These are phyloP conservation scores for Bombus impatiens DNA, from an alignment of 1,140 invertebrate species.

Conservation along the genomic window DNA sequence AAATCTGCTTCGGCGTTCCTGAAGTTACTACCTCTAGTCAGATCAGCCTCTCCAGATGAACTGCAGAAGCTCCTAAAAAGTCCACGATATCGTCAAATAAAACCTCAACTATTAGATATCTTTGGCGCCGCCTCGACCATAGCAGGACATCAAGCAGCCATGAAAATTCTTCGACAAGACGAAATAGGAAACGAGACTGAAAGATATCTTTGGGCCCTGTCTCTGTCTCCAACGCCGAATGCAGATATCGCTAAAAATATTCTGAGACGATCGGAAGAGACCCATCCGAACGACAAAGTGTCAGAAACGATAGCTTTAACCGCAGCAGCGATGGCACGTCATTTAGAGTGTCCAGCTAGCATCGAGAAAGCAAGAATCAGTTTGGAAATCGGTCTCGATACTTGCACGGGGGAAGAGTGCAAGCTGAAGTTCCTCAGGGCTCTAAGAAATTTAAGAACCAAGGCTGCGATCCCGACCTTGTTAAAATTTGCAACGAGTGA, in stretches of 20 bases:
- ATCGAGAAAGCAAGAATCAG: conserved; percentile 81
- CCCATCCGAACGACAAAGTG: conserved; percentile 83
- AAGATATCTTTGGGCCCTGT: conserved; percentile 88
- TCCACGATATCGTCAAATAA: conserved; percentile 75
- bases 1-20: conserved; percentile 86
- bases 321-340: conserved; percentile 85
- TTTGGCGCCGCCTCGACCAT: conserved; percentile 87
- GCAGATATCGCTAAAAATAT: conserved; percentile 85
- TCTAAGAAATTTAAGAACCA: conserved; percentile 86
- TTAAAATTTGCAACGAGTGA: conserved; percentile 83
- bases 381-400: conserved; percentile 82
- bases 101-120: conserved; percentile 87
- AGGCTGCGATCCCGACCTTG: conserved; percentile 84
- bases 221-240: conserved; percentile 82
- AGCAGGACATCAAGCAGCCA: conserved; percentile 86
- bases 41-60: conserved; percentile 84
- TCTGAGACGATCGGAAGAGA: conserved; percentile 80
- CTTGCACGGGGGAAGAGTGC: conserved; percentile 83
- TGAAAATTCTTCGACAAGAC: conserved; percentile 85
- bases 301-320: conserved; percentile 86
- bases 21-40: conserved; percentile 84
- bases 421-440: conserved; percentile 85
- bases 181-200: conserved; percentile 85
- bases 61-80: conserved; percentile 85
- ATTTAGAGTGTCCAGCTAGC: conserved; percentile 68